Conservation (phyloP, 1,140 invertebrate species). For the Cotesia vestalis region DNA sequence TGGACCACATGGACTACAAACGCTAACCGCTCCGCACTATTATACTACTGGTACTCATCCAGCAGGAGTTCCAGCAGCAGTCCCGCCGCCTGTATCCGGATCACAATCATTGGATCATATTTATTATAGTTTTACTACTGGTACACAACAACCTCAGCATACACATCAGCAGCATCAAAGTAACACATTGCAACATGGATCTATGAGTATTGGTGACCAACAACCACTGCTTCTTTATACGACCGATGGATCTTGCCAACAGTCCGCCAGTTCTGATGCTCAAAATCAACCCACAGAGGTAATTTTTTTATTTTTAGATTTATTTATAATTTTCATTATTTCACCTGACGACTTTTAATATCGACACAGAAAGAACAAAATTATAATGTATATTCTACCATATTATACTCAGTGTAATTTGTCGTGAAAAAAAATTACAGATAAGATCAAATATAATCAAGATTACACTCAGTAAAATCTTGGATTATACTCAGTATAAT, state of each 20-base stretch:
- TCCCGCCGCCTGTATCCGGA: conserved; percentile 55
- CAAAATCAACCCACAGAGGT: conserved; percentile 56
- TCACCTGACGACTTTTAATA: not conserved
- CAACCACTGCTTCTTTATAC: conserved; percentile 55
- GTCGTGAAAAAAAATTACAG: no score
- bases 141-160: conserved; percentile 49
- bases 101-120: conserved; percentile 59
- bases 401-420: no score
- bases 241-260: conserved; percentile 54
- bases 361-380: no score
- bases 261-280: conserved; percentile 49
- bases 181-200: conserved; percentile 47
- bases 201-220: conserved; percentile 59
- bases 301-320: conserved; percentile 36
- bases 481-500: no score
- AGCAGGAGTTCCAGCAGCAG: conserved; percentile 36
- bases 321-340: conserved; percentile 24
- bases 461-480: no score
- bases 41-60: conserved; percentile 53
- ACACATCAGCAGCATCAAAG: conserved; percentile 39
- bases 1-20: conserved; percentile 44
- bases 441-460: no score
- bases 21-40: conserved; percentile 53
- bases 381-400: no score
- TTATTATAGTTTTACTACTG: conserved; percentile 55